phyloP scores from a whole-genome alignment of 2,888 invertebrate species.

The Oxystoma pomonae region DNA sequence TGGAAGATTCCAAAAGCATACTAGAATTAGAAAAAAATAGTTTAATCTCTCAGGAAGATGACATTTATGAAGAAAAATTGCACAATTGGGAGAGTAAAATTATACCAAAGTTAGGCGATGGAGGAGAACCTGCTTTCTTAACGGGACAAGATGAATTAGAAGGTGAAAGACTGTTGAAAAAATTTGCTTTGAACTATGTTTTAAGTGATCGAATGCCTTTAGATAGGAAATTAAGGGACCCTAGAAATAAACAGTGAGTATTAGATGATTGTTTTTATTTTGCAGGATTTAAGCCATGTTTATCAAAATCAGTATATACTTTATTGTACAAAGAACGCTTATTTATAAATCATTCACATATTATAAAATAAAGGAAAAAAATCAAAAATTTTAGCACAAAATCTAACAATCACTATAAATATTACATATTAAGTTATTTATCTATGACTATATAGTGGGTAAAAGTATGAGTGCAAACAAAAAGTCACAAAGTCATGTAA shows the following conservation, averaged over 20 bases:
- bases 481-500: no score
- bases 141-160: constrained; percentile 64
- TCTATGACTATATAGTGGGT: no score
- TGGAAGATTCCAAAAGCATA: neutral
- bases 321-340: no score
- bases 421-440: no score
- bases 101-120: constrained; percentile 64
- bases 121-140: constrained; percentile 64
- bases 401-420: no score
- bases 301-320: no score
- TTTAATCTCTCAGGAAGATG: constrained; percentile 20
- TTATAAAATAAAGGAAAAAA: no score
- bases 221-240: constrained; percentile 71
- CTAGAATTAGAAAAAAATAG: constrained; percentile 14
- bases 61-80: constrained; percentile 29
- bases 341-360: no score
- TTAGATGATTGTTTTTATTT: neutral
- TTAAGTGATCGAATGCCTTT: constrained; percentile 85
- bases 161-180: constrained; percentile 71
- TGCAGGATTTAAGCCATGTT: neutral
- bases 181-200: constrained; percentile 83
- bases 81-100: constrained; percentile 57
- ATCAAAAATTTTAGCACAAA: no score
- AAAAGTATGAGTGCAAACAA: no score
- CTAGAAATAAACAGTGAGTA: constrained; percentile 50